Percentiles rank a stretch among this genome's conserved stretches.
Evolutionary conservation across 2,113 vertebrate genomes (phyloP).

Genomic region (Dasyornis broadbenti): DNA sequence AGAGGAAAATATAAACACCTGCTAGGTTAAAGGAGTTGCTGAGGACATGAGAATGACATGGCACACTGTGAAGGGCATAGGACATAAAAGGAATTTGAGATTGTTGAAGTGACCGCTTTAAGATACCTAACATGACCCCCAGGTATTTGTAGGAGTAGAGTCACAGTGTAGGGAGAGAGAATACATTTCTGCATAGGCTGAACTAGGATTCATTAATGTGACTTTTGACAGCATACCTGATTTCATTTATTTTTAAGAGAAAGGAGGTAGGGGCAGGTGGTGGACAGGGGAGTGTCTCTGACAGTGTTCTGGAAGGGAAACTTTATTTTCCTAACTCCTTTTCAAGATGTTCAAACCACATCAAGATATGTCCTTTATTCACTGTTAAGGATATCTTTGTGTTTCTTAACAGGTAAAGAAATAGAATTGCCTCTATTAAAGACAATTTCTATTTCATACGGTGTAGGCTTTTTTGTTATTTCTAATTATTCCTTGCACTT

Average conservation of each 20-base stretch:
- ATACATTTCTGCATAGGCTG: not conserved
- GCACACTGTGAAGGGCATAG: not conserved
- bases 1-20: not conserved
- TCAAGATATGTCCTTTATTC: not conserved
- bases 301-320: not conserved
- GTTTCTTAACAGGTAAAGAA: not conserved
- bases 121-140: not conserved
- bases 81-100: not conserved
- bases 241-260: not conserved
- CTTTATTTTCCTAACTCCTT: not conserved
- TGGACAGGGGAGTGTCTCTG: not conserved
- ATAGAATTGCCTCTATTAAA: not conserved
- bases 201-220: not conserved
- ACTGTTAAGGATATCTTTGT: not conserved
- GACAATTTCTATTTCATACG: not conserved
- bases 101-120: not conserved
- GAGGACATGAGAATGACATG: not conserved
- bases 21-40: not conserved
- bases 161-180: not conserved
- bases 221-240: not conserved
- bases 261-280: rapidly evolving
- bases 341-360: not conserved
- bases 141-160: not conserved
- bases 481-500: not conserved
- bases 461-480: not conserved